These are phyloP conservation scores for Stenodera caucasica DNA, from an alignment of 2,888 invertebrate genomes.

Conservation along the genomic window DNA sequence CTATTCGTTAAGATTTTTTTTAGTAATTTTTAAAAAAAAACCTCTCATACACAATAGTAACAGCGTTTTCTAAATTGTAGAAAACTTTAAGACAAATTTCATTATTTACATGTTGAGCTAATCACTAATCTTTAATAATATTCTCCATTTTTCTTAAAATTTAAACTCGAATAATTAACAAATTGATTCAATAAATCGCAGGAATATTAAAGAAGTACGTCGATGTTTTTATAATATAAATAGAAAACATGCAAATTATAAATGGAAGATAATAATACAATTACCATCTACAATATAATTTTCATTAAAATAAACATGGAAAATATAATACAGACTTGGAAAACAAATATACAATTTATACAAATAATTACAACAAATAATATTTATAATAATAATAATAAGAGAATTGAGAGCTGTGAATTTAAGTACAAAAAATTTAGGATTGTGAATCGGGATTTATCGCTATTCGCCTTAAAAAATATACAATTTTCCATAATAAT, in stretches of 20 bases:
- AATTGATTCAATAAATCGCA: background rate
- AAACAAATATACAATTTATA: conserved; percentile 40
- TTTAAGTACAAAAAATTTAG: conserved; percentile 39
- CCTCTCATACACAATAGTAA: conserved; percentile 53
- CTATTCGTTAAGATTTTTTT: conserved; percentile 54
- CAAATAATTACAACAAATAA: conserved; percentile 36
- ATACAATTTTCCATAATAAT: conserved; percentile 42
- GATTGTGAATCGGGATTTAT: conserved; percentile 27
- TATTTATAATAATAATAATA: conserved; percentile 37
- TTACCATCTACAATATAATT: conserved; percentile 18
- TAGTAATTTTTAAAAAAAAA: no score
- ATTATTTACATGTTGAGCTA: conserved; percentile 56
- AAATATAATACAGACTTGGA: conserved; percentile 34
- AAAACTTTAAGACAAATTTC: conserved; percentile 52
- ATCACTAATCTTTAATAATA: conserved; percentile 33
- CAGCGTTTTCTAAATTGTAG: conserved; percentile 54
- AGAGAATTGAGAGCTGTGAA: conserved; percentile 27
- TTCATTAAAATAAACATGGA: conserved; percentile 31
- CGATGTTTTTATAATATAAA: conserved; percentile 25
- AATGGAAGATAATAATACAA: conserved; percentile 30
- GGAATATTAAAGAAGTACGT: conserved; percentile 5
- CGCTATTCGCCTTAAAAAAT: conserved; percentile 47
- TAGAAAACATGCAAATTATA: conserved; percentile 29
- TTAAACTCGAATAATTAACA: conserved; percentile 28
- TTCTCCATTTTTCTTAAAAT: conserved; percentile 26